A percentile compares a stretch with the other conserved stretches of the same genome.
These are phyloP conservation scores for Drosophila oshimai DNA, from an alignment of 1,140 invertebrate species.

Conservation along the genomic window DNA sequence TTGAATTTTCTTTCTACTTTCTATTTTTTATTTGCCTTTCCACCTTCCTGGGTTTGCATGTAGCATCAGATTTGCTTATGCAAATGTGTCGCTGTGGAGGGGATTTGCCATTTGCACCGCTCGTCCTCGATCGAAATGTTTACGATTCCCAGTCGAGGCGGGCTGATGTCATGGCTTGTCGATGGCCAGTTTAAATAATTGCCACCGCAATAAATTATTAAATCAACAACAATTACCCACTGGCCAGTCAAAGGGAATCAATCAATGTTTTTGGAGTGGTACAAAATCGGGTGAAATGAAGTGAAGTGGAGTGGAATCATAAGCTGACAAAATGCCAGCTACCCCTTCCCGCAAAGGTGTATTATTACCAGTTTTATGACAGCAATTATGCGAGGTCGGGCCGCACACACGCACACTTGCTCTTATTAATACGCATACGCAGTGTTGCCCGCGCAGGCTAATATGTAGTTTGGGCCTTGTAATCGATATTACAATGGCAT, in stretches of 20 bases:
- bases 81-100: slow-evolving; percentile 47
- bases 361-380: slow-evolving; percentile 73
- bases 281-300: slow-evolving; percentile 14
- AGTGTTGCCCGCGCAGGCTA: slow-evolving; percentile 29
- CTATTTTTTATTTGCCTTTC: neutral
- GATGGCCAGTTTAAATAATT: slow-evolving; percentile 67
- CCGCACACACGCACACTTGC: neutral
- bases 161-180: slow-evolving; percentile 51
- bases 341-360: slow-evolving; percentile 17
- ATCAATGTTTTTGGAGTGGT: slow-evolving; percentile 45
- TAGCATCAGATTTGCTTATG: slow-evolving; percentile 61
- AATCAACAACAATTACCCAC: slow-evolving; percentile 78
- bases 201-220: slow-evolving; percentile 70
- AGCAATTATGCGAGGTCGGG: slow-evolving; percentile 62
- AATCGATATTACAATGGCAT: slow-evolving; percentile 78
- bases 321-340: slow-evolving; percentile 33
- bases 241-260: slow-evolving; percentile 55
- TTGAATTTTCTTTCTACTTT: neutral
- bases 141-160: slow-evolving; percentile 28
- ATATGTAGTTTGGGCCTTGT: slow-evolving; percentile 42
- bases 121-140: slow-evolving; percentile 21
- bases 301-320: slow-evolving; percentile 20
- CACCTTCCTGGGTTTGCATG: slow-evolving; percentile 4
- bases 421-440: slow-evolving; percentile 54
- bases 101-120: slow-evolving; percentile 46